Evolutionary conservation across 2,888 invertebrate genomes (phyloP).

Genomic region (Carcina quercana): DNA sequence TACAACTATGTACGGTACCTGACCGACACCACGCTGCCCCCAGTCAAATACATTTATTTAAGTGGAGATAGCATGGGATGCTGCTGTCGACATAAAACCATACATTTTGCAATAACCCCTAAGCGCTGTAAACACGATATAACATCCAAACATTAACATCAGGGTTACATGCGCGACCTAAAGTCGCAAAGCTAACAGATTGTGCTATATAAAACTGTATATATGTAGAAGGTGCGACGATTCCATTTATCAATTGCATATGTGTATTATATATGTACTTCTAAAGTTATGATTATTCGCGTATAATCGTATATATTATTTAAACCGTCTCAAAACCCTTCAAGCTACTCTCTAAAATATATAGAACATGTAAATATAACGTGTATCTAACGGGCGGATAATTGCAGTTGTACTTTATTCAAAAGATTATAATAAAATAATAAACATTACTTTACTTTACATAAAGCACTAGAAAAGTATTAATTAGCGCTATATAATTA

Average conservation of each 20-base stretch:
- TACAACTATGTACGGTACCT: constrained; percentile 31
- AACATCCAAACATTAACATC: constrained; percentile 25
- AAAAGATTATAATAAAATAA: too few relatives aligned
- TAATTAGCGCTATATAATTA: too few relatives aligned
- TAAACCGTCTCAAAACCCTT: constrained; percentile 40
- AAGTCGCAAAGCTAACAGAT: constrained; percentile 21
- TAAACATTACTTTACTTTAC: too few relatives aligned
- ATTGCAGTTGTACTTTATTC: too few relatives aligned
- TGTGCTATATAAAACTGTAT: constrained; percentile 34
- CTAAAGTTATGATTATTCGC: too few relatives aligned
- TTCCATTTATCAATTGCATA: constrained; percentile 1
- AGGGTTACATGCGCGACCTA: constrained; percentile 27
- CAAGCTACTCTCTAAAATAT: constrained; percentile 53
- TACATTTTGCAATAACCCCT: constrained; percentile 38
- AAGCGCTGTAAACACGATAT: constrained; percentile 5
- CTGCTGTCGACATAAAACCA: constrained; percentile 47
- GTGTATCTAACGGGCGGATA: too few relatives aligned
- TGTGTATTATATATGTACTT: constrained; percentile 20
- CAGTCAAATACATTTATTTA: constrained; percentile 63
- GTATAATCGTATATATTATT: constrained; percentile 40
- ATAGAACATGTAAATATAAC: constrained; percentile 29
- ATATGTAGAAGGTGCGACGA: constrained; percentile 1
- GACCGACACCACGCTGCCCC: constrained; percentile 49
- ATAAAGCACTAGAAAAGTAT: too few relatives aligned
- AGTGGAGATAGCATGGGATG: constrained; percentile 60